Base-by-base conservation (phyloP, 2,888 invertebrate species). In the Sinohyriopsis cumingii region DNA sequence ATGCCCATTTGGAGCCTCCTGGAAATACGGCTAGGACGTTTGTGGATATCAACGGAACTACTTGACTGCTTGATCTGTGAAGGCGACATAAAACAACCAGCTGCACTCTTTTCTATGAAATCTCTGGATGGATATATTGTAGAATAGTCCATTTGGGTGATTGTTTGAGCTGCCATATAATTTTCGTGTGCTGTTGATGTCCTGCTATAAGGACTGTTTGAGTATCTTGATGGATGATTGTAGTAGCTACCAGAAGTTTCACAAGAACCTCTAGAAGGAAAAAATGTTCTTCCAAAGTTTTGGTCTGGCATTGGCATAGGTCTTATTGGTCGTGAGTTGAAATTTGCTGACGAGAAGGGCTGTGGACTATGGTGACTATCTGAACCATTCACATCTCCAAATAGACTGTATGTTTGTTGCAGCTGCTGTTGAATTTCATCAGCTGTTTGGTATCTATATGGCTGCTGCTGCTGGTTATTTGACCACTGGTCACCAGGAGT, bases 111-210 rank as follows among this genome's bases (percentile, higher is more conserved):
- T 33, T 73, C 71, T 56, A 71, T 74, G 56, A 74, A 72, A 25
- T 74, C 74, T 55, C 67, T 65, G 5, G 77, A 68, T 59, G 77
- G 77, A 55, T 77, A 77, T 12, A 77, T 77, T 18, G 77, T 72
- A 25, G 77, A 74, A 24, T 66, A 77, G 28, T 74, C 68, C 28
- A 68, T 60, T 5, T 68, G 67, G 20, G 67, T 63, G 1, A 73
- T 57, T 5, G 68, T 55, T 5, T 57, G 65, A 9, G 33, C 54
- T 20, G 28, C 25, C 7, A 12, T 25, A 5, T 22, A n/a, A 19
- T 63, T 68, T 33, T 60, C 62, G 15, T 63, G 63, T 56, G n/a
- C 54, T 55, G 56, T 75, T 66, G 28, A 68, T 59, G 53, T 70
- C 72, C 28, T 59, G 12, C 56, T 22, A 28, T 55, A 55, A 1